A percentile compares a stretch with the other conserved stretches of the same genome.
These are phyloP conservation scores for Cichladusa arquata DNA, from an alignment of 2,113 vertebrate species.

Conservation along the genomic window DNA sequence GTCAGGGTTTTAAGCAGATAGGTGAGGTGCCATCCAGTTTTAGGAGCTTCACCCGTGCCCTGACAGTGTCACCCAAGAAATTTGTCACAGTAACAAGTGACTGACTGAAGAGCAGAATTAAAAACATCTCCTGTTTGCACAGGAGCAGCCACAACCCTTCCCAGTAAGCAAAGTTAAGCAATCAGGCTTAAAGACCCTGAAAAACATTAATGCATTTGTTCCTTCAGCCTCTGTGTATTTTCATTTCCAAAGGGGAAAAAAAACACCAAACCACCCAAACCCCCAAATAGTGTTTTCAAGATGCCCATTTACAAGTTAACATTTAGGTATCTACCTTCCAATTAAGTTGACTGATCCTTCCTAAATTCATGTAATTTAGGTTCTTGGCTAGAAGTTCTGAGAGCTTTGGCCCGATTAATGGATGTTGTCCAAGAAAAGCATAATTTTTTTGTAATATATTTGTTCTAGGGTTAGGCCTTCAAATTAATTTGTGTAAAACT, in stretches of 20 bases:
- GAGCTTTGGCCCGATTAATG: not conserved
- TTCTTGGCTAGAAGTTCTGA: not conserved
- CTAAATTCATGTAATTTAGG: not conserved
- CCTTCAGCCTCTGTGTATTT: not conserved
- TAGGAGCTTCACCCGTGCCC: not conserved
- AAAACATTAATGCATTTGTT: not conserved
- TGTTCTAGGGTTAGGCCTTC: not conserved
- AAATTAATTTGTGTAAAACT: not conserved
- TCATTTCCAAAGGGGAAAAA: not conserved
- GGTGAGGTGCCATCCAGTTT: not conserved
- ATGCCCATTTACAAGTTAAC: not conserved
- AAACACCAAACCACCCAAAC: not conserved
- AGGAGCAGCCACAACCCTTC: not conserved
- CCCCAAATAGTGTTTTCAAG: not conserved
- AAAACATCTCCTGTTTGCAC: not conserved
- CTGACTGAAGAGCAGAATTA: not conserved
- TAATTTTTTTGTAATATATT: not conserved
- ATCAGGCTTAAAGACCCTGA: not conserved
- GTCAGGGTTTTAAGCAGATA: not conserved
- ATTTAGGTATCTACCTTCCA: not conserved
- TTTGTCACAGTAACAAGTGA: not conserved
- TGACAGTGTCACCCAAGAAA: not conserved
- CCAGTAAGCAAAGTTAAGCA: not conserved
- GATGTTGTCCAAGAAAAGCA: constrained; percentile 12
- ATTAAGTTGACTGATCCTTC: not conserved